A percentile compares a stretch with the other conserved stretches of the same genome.
These are phyloP conservation scores for Gymnorhina tibicen DNA, from an alignment of 2,113 vertebrate species.

Conservation along the genomic window DNA sequence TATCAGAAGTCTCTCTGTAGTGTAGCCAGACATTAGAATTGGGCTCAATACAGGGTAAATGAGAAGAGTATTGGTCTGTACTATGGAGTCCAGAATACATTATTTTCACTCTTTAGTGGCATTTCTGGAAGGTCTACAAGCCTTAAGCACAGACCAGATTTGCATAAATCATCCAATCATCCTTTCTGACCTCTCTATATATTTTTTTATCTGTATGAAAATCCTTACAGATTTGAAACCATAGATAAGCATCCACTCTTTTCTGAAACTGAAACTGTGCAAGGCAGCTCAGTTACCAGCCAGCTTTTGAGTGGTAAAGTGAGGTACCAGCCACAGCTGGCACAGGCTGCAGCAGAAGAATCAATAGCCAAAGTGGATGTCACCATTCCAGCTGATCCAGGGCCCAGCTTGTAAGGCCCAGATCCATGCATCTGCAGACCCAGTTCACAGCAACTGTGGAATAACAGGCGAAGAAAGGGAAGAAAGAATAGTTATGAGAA, in stretches of 20 bases:
- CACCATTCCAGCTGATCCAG: neutral
- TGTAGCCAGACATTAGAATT: neutral
- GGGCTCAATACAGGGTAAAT: neutral
- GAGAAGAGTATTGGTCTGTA: neutral
- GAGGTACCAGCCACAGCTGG: neutral
- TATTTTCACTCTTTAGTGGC: neutral
- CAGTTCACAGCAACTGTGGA: neutral
- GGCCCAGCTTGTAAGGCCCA: neutral
- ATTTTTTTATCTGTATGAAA: neutral
- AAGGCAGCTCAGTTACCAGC: neutral
- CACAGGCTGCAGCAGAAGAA: neutral
- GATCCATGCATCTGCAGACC: neutral
- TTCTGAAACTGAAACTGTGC: neutral
- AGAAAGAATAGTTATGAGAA: neutral
- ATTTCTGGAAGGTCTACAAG: neutral
- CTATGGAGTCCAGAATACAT: neutral
- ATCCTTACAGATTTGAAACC: neutral
- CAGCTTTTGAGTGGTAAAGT: neutral
- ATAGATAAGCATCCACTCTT: neutral
- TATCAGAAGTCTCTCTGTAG: neutral
- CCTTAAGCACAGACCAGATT: neutral
- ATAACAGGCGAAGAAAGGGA: neutral
- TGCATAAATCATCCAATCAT: neutral
- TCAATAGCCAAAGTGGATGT: neutral
- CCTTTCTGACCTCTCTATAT: neutral